phyloP scores from a whole-genome alignment of 2,797 vertebrate genomes.

The Siniperca obscura region DNA sequence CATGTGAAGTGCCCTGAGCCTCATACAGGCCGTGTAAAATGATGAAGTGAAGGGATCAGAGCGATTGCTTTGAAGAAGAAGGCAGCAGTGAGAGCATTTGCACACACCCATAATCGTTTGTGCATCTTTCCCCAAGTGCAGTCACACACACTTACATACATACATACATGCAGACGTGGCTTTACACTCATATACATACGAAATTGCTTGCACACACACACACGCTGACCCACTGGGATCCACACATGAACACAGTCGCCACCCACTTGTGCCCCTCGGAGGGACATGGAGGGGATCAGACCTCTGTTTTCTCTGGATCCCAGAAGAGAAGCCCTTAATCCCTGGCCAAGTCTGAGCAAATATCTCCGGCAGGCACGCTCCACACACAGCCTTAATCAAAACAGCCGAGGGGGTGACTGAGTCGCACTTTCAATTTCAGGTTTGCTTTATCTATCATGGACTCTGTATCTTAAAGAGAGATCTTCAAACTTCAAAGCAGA shows the following conservation, averaged over 20 bases:
- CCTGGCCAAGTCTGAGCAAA: conserved; percentile 80
- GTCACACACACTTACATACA: conserved; percentile 1
- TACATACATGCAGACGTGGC: conserved; percentile 30
- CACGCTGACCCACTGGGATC: conserved; percentile 38
- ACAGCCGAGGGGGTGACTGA: conserved; percentile 49
- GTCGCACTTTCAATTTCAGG: conserved; percentile 56
- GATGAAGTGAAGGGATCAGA: conserved; percentile 67
- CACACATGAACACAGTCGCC: conserved; percentile 34
- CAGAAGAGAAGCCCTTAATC: conserved; percentile 78
- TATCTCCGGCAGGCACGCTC: conserved; percentile 72
- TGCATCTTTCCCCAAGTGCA: conserved; percentile 17
- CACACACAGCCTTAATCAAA: conserved; percentile 66
- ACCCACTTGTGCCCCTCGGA: conserved; percentile 53
- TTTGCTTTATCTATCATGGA: conserved; percentile 40
- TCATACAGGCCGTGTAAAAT: conserved; percentile 54
- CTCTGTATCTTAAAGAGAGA: conserved; percentile 40
- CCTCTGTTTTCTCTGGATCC: conserved; percentile 80
- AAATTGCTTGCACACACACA: conserved; percentile 3
- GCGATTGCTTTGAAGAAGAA: conserved; percentile 74
- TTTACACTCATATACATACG: background rate
- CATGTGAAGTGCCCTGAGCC: conserved; percentile 32
- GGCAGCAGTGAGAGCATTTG: conserved; percentile 36
- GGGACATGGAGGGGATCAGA: conserved; percentile 69
- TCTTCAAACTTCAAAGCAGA: conserved; percentile 56
- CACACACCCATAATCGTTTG: background rate